Conservation (phyloP, 2,797 vertebrate genomes). For the Florisuga fusca region DNA sequence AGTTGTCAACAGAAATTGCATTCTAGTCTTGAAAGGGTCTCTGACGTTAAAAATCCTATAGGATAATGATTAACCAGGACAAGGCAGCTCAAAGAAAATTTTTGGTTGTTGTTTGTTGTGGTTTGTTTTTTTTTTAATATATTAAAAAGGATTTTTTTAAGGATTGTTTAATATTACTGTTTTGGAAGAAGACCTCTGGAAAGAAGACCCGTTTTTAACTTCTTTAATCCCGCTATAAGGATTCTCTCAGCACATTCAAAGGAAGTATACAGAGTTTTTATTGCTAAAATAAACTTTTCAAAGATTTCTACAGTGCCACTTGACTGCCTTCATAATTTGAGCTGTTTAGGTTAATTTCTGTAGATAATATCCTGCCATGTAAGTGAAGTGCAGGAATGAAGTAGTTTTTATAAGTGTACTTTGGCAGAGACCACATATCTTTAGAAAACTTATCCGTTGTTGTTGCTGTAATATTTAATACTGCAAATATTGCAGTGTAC, state of each 20-base stretch:
- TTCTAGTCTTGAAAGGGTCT: background rate
- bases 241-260: background rate
- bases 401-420: background rate
- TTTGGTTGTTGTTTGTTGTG: too few species aligned
- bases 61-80: background rate
- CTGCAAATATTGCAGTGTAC: background rate
- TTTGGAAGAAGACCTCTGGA: background rate
- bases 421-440: background rate
- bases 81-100: background rate
- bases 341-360: background rate
- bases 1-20: background rate
- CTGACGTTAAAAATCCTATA: rapidly evolving
- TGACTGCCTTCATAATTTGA: background rate
- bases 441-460: background rate
- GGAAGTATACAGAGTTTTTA: background rate
- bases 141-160: background rate
- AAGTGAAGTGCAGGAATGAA: background rate
- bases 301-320: background rate
- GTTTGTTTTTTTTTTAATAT: too few species aligned
- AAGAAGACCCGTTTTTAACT: background rate
- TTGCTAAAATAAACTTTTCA: background rate
- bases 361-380: background rate
- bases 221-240: background rate
- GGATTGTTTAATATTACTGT: background rate
- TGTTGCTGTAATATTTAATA: background rate